Evolutionary conservation across 2,888 invertebrate species (phyloP).

Genomic region (Oscheius myriophilus): DNA sequence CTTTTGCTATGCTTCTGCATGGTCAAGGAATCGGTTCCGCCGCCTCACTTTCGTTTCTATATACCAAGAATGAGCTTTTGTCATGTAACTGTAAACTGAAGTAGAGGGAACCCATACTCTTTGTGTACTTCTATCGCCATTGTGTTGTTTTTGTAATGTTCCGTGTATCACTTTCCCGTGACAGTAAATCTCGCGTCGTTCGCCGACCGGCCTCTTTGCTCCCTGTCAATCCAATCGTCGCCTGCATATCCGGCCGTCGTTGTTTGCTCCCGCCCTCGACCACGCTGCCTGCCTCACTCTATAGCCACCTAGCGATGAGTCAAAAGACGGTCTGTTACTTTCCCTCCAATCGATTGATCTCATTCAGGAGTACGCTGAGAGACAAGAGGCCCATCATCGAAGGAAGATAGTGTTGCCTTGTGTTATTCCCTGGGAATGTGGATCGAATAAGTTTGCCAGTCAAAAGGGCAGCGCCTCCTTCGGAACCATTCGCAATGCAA

Average conservation of each 20-base stretch:
- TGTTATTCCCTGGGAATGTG: constrained; percentile 67
- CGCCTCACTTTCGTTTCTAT: too few relatives aligned
- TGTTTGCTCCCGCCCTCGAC: constrained; percentile 7
- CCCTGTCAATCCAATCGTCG: constrained; percentile 4
- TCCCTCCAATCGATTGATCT: not conserved
- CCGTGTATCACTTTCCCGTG: too few relatives aligned
- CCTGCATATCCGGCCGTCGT: constrained; percentile 16
- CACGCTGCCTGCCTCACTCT: constrained; percentile 11
- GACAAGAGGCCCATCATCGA: constrained; percentile 53
- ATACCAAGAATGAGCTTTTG: too few relatives aligned
- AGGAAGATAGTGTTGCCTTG: constrained; percentile 54
- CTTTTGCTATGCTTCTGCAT: too few relatives aligned
- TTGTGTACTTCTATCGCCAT: too few relatives aligned
- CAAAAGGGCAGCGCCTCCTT: constrained; percentile 62
- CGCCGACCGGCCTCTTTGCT: not conserved
- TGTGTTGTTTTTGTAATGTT: too few relatives aligned
- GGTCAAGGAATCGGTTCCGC: too few relatives aligned
- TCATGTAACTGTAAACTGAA: too few relatives aligned
- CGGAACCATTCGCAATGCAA: constrained; percentile 55
- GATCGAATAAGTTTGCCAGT: constrained; percentile 63
- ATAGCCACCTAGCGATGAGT: constrained; percentile 5
- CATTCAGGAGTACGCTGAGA: constrained; percentile 51
- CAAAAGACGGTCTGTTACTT: constrained; percentile 19
- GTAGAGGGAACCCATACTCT: too few relatives aligned
- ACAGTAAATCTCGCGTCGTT: too few relatives aligned